Evolutionary conservation across 2,888 invertebrate genomes (phyloP).

Genomic region (Bedellia somnulentella): DNA sequence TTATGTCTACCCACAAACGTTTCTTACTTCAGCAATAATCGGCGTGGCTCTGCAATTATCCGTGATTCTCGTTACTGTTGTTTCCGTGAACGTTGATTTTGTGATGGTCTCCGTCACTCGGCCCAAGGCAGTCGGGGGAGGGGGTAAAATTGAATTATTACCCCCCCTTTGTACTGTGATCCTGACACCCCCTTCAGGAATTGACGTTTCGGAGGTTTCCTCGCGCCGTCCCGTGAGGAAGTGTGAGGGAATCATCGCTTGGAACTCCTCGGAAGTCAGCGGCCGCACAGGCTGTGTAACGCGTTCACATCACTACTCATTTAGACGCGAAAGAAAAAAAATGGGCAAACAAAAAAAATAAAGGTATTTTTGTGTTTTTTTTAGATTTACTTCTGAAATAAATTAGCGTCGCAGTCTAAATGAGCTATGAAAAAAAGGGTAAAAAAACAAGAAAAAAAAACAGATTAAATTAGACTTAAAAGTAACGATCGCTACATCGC

Average conservation of each 20-base stretch:
- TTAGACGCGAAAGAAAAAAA: no score
- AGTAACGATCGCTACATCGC: no score
- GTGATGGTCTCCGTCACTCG: slow-evolving; percentile 93
- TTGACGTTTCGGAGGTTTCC: slow-evolving; percentile 22
- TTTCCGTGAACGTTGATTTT: slow-evolving; percentile 94
- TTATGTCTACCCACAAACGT: no score
- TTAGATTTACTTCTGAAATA: no score
- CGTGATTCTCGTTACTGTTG: slow-evolving; percentile 90
- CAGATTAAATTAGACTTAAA: no score
- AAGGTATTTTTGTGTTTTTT: no score
- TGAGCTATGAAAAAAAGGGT: no score
- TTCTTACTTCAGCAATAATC: slow-evolving; percentile 82
- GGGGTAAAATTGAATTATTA: slow-evolving; percentile 73
- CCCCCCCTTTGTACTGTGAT: slow-evolving; percentile 80
- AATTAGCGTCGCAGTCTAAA: no score
- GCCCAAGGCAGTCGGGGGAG: slow-evolving; percentile 81
- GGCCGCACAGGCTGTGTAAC: slow-evolving; percentile 72
- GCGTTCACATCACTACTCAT: slow-evolving; percentile 53
- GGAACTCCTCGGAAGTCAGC: slow-evolving; percentile 92
- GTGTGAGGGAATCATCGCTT: slow-evolving; percentile 92
- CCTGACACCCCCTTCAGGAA: slow-evolving; percentile 64
- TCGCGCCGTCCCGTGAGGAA: slow-evolving; percentile 65
- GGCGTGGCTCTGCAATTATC: slow-evolving; percentile 87
- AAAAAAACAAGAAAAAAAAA: no score
- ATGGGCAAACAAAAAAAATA: no score